Evolutionary conservation across 2,888 invertebrate species (phyloP).

Genomic region (Diarsia brunnea): DNA sequence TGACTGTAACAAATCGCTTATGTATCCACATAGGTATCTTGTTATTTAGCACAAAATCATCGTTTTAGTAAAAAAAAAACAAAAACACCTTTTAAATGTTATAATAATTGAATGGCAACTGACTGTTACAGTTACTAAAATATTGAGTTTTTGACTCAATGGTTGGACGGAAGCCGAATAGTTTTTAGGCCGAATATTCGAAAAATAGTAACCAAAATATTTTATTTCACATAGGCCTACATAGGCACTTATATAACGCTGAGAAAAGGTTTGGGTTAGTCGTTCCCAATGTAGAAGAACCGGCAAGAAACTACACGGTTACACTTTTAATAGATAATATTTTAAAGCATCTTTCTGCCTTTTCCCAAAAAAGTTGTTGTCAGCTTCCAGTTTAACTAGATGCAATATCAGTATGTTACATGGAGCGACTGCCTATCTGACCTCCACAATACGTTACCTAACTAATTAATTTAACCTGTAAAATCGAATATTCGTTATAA

Average conservation of each 20-base stretch:
- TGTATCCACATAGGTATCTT: constrained; percentile 52
- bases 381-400: no score
- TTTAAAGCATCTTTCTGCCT: no score
- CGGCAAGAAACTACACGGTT: no score
- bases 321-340: no score
- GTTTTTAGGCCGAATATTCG: background rate
- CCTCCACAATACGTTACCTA: background rate
- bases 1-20: constrained; percentile 43
- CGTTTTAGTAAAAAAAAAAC: constrained; percentile 28
- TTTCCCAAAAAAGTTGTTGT: no score
- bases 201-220: no score
- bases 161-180: constrained; percentile 9
- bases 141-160: constrained; percentile 28
- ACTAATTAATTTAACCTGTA: background rate
- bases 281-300: no score
- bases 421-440: background rate
- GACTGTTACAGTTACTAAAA: constrained; percentile 22
- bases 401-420: background rate
- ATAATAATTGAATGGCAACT: constrained; percentile 27
- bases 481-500: background rate
- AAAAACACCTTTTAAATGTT: constrained; percentile 27
- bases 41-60: constrained; percentile 59
- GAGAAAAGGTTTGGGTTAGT: no score
- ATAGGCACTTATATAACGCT: no score
- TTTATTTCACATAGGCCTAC: no score